These are phyloP conservation scores for Platypus cylindrus DNA, from an alignment of 2,888 invertebrate genomes.

Conservation along the genomic window DNA sequence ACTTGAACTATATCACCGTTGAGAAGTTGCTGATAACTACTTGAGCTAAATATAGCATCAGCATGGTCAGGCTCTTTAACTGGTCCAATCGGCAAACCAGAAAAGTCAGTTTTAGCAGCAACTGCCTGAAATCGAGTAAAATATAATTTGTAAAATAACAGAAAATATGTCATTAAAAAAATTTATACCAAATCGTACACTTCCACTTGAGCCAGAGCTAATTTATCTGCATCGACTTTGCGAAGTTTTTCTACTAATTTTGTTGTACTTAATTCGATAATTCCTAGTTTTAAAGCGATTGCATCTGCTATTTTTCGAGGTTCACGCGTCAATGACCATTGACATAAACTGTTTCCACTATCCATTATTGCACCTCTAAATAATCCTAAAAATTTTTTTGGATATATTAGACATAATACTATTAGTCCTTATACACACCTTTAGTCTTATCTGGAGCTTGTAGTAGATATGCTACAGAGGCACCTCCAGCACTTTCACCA, in stretches of 20 bases:
- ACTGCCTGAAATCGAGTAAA: too few relatives aligned
- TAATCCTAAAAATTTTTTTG: too few relatives aligned
- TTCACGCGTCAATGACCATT: constrained; percentile 14
- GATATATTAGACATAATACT: too few relatives aligned
- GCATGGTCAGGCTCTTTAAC: constrained; percentile 18
- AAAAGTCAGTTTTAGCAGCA: too few relatives aligned
- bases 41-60: constrained; percentile 18
- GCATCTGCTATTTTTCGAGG: constrained; percentile 11
- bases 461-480: constrained; percentile 18
- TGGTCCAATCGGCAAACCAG: constrained; percentile 18
- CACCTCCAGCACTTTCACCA: constrained; percentile 22
- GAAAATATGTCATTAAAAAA: too few relatives aligned
- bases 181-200: constrained; percentile 7
- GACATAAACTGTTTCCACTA: too few relatives aligned
- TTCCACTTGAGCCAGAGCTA: constrained; percentile 10
- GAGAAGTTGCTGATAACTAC: constrained; percentile 14
- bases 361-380: too few relatives aligned
- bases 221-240: constrained; percentile 8
- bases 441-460: constrained; percentile 14
- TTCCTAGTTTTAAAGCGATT: constrained; percentile 13
- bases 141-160: too few relatives aligned
- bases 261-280: constrained; percentile 12
- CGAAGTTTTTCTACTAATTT: constrained; percentile 16
- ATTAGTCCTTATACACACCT: too few relatives aligned
- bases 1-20: constrained; percentile 21